Evolutionary conservation across 1,140 invertebrate species (phyloP).

Genomic region (Cephus cinctus): DNA sequence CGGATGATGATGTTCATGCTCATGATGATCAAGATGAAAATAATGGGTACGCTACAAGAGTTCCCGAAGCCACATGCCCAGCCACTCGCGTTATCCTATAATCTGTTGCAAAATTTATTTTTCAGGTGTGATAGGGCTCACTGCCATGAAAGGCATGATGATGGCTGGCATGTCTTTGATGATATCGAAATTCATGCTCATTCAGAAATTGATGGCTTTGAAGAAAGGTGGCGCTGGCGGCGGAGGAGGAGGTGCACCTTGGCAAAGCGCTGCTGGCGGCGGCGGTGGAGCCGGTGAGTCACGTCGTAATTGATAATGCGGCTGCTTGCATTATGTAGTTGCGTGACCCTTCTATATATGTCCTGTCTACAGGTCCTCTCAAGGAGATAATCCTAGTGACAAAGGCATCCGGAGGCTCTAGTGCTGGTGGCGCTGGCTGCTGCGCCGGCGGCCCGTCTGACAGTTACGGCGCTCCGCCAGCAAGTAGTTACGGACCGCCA

Average conservation of each 20-base stretch:
- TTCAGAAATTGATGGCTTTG: slow-evolving; percentile 58
- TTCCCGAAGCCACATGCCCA: no score
- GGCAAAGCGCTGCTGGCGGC: slow-evolving; percentile 26
- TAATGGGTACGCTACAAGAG: slow-evolving; percentile 60
- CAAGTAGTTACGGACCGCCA: slow-evolving; percentile 34
- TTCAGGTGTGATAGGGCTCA: slow-evolving; percentile 60
- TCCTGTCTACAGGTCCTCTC: slow-evolving; percentile 24
- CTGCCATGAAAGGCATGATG: slow-evolving; percentile 62
- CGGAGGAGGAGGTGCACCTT: slow-evolving; percentile 29
- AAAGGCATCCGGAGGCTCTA: slow-evolving; percentile 32
- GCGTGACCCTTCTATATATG: not conserved
- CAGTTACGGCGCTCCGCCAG: slow-evolving; percentile 37
- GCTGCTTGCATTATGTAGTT: not conserved
- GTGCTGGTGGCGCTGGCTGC: slow-evolving; percentile 27
- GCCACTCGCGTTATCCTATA: no score
- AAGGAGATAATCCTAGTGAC: slow-evolving; percentile 49
- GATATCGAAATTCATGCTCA: slow-evolving; percentile 60
- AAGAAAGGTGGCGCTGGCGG: slow-evolving; percentile 48
- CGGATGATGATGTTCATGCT: slow-evolving; percentile 67
- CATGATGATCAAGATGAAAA: slow-evolving; percentile 62
- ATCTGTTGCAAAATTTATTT: slow-evolving; percentile 25
- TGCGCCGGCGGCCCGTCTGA: slow-evolving; percentile 19
- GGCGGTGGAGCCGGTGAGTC: slow-evolving; percentile 27
- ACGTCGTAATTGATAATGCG: slow-evolving; percentile 1
- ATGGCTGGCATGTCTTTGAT: slow-evolving; percentile 61